A percentile compares a stretch with the other conserved stretches of the same genome.
Conservation (phyloP, 2,797 vertebrate species). For the Carduelis carduelis region DNA sequence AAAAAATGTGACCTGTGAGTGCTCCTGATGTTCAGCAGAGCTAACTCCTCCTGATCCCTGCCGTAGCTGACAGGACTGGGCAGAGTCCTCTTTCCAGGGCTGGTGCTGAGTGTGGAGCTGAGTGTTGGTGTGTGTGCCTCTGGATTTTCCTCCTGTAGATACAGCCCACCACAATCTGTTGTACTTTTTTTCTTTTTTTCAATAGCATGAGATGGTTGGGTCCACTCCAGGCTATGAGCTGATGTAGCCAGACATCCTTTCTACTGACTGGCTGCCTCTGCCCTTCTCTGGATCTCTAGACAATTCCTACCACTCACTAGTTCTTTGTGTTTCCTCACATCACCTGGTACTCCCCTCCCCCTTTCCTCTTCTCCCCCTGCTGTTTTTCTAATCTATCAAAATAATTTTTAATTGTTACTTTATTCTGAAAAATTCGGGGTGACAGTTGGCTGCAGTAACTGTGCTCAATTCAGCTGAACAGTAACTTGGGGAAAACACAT, state of each 20-base stretch:
- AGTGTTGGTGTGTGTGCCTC: neutral
- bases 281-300: neutral
- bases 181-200: neutral
- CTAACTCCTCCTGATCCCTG: neutral
- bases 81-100: neutral
- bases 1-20: neutral
- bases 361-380: neutral
- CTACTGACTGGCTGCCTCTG: neutral
- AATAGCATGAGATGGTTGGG: neutral
- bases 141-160: neutral
- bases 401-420: neutral
- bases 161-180: neutral
- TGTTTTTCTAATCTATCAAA: neutral
- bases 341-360: neutral
- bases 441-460: neutral
- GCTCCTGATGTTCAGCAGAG: neutral
- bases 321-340: neutral
- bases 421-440: neutral
- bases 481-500: neutral
- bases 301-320: neutral
- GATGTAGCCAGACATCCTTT: neutral
- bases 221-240: neutral
- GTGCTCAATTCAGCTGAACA: neutral
- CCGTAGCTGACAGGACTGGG: neutral
- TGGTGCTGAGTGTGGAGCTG: neutral